These are phyloP conservation scores for Paracentrotus lividus DNA, from an alignment of 53 echinoderm and acorn worm species.

Conservation along the genomic window DNA sequence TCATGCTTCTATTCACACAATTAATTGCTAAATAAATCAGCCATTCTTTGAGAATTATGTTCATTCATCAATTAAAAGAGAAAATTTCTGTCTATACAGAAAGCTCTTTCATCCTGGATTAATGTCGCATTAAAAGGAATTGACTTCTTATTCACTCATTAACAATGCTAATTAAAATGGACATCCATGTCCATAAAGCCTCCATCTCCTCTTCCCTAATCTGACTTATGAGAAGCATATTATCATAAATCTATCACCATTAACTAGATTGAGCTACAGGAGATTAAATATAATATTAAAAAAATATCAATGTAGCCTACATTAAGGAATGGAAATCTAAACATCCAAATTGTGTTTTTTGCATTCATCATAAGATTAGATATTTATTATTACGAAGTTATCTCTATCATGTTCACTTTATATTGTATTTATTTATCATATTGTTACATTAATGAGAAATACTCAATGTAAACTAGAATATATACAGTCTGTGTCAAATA, in stretches of 20 bases:
- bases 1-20: background rate
- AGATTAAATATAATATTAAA: too few relatives aligned
- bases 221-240: background rate
- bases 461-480: too few relatives aligned
- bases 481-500: too few relatives aligned
- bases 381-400: too few relatives aligned
- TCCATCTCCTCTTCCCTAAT: background rate
- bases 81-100: background rate
- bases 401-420: too few relatives aligned
- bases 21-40: conserved; percentile 3
- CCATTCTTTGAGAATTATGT: background rate
- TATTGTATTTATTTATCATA: too few relatives aligned
- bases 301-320: too few relatives aligned
- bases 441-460: too few relatives aligned
- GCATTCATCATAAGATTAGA: too few relatives aligned
- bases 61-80: background rate
- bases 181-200: background rate
- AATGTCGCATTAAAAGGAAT: background rate
- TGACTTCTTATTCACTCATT: background rate
- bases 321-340: too few relatives aligned
- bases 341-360: too few relatives aligned
- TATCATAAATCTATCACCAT: background rate
- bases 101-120: background rate
- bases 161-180: background rate
- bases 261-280: too few relatives aligned